These are phyloP conservation scores for Mesorhabditis spiculigera DNA, from an alignment of 2,888 invertebrate genomes.

Conservation along the genomic window DNA sequence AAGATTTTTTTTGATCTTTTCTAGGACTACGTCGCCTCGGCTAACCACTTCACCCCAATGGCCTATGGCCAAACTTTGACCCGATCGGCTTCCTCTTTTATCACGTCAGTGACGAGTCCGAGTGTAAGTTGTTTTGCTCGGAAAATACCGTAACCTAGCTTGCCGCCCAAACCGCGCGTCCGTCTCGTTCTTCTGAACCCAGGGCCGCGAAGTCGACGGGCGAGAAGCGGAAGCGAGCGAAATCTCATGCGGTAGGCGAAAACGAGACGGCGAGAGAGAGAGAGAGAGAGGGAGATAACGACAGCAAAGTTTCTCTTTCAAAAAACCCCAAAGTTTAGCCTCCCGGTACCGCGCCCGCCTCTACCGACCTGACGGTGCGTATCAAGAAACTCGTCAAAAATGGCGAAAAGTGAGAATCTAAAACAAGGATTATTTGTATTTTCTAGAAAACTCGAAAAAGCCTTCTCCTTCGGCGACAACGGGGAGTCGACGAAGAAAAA, in stretches of 20 bases:
- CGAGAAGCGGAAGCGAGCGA: neutral
- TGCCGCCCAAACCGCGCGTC: neutral
- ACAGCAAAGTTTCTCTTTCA: too few relatives aligned
- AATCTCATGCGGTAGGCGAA: neutral
- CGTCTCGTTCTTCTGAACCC: neutral
- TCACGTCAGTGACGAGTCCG: slow-evolving; percentile 4
- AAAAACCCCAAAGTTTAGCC: neutral
- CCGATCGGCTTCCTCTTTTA: slow-evolving; percentile 4
- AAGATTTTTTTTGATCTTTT: neutral
- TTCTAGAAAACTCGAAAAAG: neutral
- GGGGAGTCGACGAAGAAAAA: neutral
- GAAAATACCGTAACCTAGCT: neutral
- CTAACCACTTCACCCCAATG: neutral
- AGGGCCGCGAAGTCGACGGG: neutral
- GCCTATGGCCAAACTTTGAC: neutral
- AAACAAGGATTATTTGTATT: neutral
- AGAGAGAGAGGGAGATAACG: too few relatives aligned
- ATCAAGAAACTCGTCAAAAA: neutral
- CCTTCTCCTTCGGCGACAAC: neutral
- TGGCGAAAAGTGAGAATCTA: neutral
- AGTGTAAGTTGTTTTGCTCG: neutral
- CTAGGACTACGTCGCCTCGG: neutral
- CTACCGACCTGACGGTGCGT: neutral
- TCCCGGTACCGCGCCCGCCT: neutral
- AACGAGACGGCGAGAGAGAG: too few relatives aligned